A percentile compares a stretch with the other conserved stretches of the same genome.
Evolutionary conservation across 1,140 invertebrate genomes (phyloP).

Genomic region (Tribolium madens): DNA sequence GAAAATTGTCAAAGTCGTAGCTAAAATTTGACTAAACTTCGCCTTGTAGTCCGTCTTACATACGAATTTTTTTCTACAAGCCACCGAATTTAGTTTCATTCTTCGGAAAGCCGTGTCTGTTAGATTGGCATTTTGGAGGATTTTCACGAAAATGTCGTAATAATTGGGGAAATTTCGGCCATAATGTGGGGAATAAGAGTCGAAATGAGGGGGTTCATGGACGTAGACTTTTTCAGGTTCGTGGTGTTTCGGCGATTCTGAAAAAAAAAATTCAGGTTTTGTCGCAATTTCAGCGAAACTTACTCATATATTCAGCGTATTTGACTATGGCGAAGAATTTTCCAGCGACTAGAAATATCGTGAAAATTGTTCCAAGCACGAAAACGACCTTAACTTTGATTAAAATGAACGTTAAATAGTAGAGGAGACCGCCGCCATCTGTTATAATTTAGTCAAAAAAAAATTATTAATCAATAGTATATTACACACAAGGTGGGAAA

Average conservation of each 20-base stretch:
- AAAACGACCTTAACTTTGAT: slow-evolving; percentile 62
- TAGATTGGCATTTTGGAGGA: slow-evolving; percentile 54
- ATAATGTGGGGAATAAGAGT: not conserved
- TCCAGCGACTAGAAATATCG: slow-evolving; percentile 57
- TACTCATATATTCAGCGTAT: slow-evolving; percentile 57
- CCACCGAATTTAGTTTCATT: slow-evolving; percentile 56
- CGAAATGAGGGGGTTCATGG: slow-evolving; percentile 20
- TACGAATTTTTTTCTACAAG: slow-evolving; percentile 61
- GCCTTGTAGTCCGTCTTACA: slow-evolving; percentile 59
- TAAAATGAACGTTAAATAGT: slow-evolving; percentile 59
- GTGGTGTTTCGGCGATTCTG: slow-evolving; percentile 11
- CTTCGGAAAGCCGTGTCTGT: slow-evolving; percentile 60
- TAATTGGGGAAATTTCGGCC: slow-evolving; percentile 2
- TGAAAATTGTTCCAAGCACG: slow-evolving; percentile 60
- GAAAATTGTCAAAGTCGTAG: slow-evolving; percentile 50
- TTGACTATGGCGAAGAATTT: slow-evolving; percentile 61
- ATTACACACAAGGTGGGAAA: no score
- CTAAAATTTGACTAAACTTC: slow-evolving; percentile 52
- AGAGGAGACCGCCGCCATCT: slow-evolving; percentile 49
- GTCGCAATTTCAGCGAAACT: slow-evolving; percentile 18
- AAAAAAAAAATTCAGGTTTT: slow-evolving; percentile 7
- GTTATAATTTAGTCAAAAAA: not conserved
- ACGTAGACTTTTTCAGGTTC: slow-evolving; percentile 56
- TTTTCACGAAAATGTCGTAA: slow-evolving; percentile 9
- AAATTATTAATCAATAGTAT: not conserved